A percentile compares a stretch with the other conserved stretches of the same genome.
These are phyloP conservation scores for Brachyhypopomus occidentalis DNA, from an alignment of 2,113 vertebrate species.

Conservation along the genomic window DNA sequence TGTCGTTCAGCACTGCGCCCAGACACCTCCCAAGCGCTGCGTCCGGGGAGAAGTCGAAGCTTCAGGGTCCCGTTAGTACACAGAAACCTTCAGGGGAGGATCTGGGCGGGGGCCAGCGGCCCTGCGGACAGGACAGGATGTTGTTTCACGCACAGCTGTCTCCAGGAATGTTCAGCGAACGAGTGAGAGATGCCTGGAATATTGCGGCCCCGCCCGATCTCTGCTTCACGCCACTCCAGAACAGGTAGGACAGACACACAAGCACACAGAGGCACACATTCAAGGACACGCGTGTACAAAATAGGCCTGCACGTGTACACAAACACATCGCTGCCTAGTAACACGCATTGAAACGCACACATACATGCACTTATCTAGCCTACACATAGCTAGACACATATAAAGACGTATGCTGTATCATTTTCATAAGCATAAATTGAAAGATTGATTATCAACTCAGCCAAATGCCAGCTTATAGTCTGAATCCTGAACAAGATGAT, in stretches of 20 bases:
- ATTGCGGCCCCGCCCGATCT: conserved; percentile 1
- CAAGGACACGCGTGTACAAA: background rate
- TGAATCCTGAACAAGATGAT: too few species aligned
- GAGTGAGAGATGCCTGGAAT: conserved; percentile 34
- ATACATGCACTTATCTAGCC: background rate
- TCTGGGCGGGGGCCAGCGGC: too few species aligned
- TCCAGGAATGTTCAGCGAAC: conserved; percentile 42
- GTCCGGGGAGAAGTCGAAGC: too few species aligned
- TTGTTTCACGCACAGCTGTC: conserved; percentile 48
- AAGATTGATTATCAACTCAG: too few species aligned
- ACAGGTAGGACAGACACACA: conserved; percentile 31
- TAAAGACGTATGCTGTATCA: background rate
- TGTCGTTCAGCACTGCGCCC: background rate
- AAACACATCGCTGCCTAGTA: conserved; percentile 5
- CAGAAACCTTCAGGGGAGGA: too few species aligned
- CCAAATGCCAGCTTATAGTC: too few species aligned
- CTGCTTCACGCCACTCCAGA: background rate
- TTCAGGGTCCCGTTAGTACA: too few species aligned
- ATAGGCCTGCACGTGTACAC: background rate
- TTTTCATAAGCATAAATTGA: too few species aligned
- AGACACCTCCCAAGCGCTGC: too few species aligned
- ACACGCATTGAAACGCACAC: background rate
- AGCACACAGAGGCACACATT: background rate
- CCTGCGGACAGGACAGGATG: conserved; percentile 29
- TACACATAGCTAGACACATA: background rate